Evolutionary conservation across 2,888 invertebrate species (phyloP), one percentile per base, ranked within the genome.

Genomic region (Drosophila putrida): DNA sequence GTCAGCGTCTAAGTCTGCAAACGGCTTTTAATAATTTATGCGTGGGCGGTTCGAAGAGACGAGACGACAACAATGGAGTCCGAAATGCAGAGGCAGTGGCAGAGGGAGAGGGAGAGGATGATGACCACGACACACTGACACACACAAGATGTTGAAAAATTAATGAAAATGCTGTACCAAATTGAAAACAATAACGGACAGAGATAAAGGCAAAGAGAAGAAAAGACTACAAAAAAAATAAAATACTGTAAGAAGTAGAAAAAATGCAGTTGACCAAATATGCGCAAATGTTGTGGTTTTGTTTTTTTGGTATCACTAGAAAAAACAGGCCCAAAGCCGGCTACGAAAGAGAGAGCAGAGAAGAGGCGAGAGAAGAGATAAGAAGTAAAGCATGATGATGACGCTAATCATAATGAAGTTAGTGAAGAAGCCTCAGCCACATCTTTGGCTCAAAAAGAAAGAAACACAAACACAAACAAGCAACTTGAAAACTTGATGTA

Each of bases 401-500:
- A 39, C 43, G 55, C 38, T 63, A 65, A 27, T 43, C 50, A 73
- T 74, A 38, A 74, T 69, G 63, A 58, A 28, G 61, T 54, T 47
- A 58, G 13, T 47, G 80, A 86, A 82, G 82, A 84, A 88, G 85
- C 63, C 87, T 68, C 69, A 51, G 70, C 61, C 63, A 63, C 62
- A 73, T 20, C 58, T 75, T 61, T 69, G 71, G 55, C 62, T 67
- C 66, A 66, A 84, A 62, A 71, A 58, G 64, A 68, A 63, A 68
- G 54, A 82, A 71, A 77, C 61, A 70, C 71, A 65, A 67, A 82
- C 69, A 70, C 64, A 78, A 82, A 72, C 78, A 82, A 81, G 75
- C 86, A 83, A 83, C 89, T 88, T 88, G 79, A 90, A 90, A 89
- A 90, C 89, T 90, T 90, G 90, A 89, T 90, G 89, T 89, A 89